Base-by-base conservation (phyloP, 2,888 invertebrate genomes). In the Nemotelus nigrinus region DNA sequence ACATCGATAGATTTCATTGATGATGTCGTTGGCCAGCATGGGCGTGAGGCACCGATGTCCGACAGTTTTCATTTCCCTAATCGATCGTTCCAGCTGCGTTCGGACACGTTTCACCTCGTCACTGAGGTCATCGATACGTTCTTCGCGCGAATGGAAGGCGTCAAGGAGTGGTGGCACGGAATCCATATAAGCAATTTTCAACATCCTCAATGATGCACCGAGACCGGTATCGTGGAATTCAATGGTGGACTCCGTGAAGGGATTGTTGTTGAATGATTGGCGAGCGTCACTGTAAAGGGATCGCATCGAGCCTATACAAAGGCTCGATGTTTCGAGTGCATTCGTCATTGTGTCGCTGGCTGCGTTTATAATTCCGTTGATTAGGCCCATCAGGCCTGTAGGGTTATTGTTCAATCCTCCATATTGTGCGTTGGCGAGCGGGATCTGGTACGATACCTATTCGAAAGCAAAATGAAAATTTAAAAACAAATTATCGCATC, bases 261-360 rank as follows among this genome's bases (percentile, higher is more conserved):
- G 39, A 50, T 74, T 74, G 63, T 48, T n/a, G 45, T 48, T 39
- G 39, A 74, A 60, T 25, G 60, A 41, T 5, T 74, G 60, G 25
- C 63, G 74, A 48, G 47, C 45, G n/a, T 63, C 63, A 3, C 45
- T 8, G 8, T 63, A 43, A 3, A 74, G 60, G 50, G n/a, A 41
- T 4, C 50, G 60, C n/a, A 74, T 60, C 48, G 60, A 63, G 41
- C 48, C 50, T 4, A 74, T 25, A n/a, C 25, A 60, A 25, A 60
- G 60, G 39, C 63, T 74, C 63, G 60, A 60, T 47, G 74, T 74
- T 47, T 74, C 74, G 48, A 74, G 43, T 8, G 60, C 60, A 25
- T 74, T 74, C 0, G 48, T 50, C 2, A 44, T 57, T 7, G 60
- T 74, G 8, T 74, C 74, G 8, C 39, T 50, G n/a, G 60, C 60